Base-by-base conservation (phyloP, 2,888 invertebrate species). In the Andrena chrysosceles region DNA sequence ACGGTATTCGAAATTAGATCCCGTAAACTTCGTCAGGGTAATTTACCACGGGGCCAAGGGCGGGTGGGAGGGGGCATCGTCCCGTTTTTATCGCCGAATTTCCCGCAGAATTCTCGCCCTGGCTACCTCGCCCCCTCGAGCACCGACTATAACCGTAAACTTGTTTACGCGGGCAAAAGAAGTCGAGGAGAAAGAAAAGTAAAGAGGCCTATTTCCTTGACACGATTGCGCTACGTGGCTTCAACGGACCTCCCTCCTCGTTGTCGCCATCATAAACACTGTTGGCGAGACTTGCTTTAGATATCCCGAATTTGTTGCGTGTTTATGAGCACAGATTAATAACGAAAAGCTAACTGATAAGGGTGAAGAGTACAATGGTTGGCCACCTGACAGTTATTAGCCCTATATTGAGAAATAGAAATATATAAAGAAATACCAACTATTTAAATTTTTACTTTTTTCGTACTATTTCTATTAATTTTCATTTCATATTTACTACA, bases 91-190 rank as follows among this genome's bases (percentile, higher is more conserved):
- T 84, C 78, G 79, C 56, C 60, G 74, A 79, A 75, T 83, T 78
- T 83, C 62, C 70, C 78, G 29, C 71, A 52, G 60, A 75, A 72
- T 63, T 70, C 73, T 48, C 67, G 54, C 49, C 5, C 48, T 16
- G 20, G 8, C 60, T 35, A 77, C 29, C 42, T 59, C 72, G 54
- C 10, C 56, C 62, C 64, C 78, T 74, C 80, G 78, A 88, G 79
- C 73, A 33, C 69, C 26, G 35, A 78, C 79, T 81, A 85, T 89
- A 89, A 89, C 70, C 87, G 80, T 89, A 89, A 87, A 89, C 68
- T 89, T 89, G 87, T 89, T 89, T 85, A 84, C 86, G 84, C 81
- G 33, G 26, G 26, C 20, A 20, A 72, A 54, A 67, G 52, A 16
- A 2, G 7, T 10, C 20, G 3, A 48, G 54, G 10, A 56, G 6